Conservation (phyloP, 2,113 vertebrate genomes). For the Mus pahari region DNA sequence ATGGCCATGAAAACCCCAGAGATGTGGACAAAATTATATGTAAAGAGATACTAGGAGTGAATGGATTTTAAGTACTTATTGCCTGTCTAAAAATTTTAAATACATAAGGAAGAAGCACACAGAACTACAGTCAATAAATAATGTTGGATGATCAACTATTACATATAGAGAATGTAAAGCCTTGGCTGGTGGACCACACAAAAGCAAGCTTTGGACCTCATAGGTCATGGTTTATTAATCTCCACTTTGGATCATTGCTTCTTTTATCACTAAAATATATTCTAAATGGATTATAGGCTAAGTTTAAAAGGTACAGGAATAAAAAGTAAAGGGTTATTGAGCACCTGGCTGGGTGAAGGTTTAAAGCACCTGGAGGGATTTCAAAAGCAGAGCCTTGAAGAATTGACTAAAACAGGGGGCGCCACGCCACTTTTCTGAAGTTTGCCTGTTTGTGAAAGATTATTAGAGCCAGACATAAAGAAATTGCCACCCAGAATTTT, state of each 20-base stretch:
- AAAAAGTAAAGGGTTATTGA: not conserved
- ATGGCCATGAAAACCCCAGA: not conserved
- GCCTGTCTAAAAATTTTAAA: not conserved
- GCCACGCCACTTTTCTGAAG: not conserved
- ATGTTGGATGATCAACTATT: not conserved
- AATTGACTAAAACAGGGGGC: slow-evolving; percentile 20
- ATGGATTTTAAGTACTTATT: not conserved
- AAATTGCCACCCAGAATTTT: slow-evolving; percentile 45
- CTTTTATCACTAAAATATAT: slow-evolving; percentile 8
- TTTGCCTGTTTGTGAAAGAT: slow-evolving; percentile 45
- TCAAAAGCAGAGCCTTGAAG: not conserved
- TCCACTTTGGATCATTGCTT: not conserved
- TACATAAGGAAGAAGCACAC: not conserved
- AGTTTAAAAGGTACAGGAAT: not conserved
- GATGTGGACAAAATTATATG: not conserved
- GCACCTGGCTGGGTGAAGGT: not conserved
- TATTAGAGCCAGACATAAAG: slow-evolving; percentile 24
- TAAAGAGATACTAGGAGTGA: not conserved
- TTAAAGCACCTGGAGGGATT: not conserved
- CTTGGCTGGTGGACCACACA: not conserved
- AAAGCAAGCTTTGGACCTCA: not conserved
- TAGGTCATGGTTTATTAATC: not conserved
- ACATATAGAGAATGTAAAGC: not conserved
- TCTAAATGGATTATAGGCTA: not conserved
- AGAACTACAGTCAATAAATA: not conserved